Evolutionary conservation across 2,888 invertebrate species (phyloP).

Genomic region (Rhamnusium bicolor): DNA sequence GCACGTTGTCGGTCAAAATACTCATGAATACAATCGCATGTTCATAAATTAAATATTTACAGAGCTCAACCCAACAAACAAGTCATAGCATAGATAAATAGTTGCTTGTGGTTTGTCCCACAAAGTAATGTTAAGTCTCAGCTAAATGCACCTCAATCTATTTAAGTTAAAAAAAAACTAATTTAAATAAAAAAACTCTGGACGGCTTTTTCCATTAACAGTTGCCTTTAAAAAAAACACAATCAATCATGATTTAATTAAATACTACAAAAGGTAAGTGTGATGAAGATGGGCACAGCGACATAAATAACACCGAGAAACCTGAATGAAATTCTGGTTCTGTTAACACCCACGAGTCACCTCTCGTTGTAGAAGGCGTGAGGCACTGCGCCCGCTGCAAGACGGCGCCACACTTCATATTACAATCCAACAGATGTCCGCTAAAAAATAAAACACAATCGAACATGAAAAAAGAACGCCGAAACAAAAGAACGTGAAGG

Average conservation of each 20-base stretch:
- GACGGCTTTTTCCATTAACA: slow-evolving; percentile 41
- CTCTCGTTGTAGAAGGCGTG: slow-evolving; percentile 46
- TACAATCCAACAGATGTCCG: slow-evolving; percentile 57
- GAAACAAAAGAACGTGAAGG: slow-evolving; percentile 30
- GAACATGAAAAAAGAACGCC: slow-evolving; percentile 34
- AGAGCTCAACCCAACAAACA: neutral
- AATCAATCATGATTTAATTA: slow-evolving; percentile 53
- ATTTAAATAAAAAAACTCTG: slow-evolving; percentile 41
- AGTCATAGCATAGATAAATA: neutral
- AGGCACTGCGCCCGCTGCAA: slow-evolving; percentile 23
- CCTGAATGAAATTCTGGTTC: slow-evolving; percentile 65
- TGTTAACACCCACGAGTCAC: slow-evolving; percentile 63
- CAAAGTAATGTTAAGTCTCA: slow-evolving; percentile 1
- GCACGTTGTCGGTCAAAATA: neutral
- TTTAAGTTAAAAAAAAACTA: slow-evolving; percentile 28
- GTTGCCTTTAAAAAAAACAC: slow-evolving; percentile 41
- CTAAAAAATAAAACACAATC: slow-evolving; percentile 54
- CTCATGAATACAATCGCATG: neutral
- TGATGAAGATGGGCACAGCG: slow-evolving; percentile 57
- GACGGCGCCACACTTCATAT: slow-evolving; percentile 52
- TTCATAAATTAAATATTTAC: slow-evolving; percentile 1
- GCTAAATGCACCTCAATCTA: neutral
- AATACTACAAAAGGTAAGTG: slow-evolving; percentile 50
- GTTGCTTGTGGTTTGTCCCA: neutral
- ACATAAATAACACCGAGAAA: slow-evolving; percentile 63